Base-by-base conservation (phyloP, 2,888 invertebrate species). In the Stegophylla sp. region DNA sequence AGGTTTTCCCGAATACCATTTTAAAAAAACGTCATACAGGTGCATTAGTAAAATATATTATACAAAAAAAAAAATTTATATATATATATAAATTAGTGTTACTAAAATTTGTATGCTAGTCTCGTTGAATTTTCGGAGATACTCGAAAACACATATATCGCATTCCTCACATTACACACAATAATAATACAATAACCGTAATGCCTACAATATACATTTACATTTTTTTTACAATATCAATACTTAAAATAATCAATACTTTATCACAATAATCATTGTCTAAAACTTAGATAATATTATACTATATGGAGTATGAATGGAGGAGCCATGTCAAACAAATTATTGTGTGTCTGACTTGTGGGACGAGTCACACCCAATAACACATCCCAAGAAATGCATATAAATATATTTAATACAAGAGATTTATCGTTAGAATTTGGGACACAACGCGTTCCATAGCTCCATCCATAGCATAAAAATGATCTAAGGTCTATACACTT, bases 61-160 rank as follows among this genome's bases (percentile, higher is more conserved):
- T 3, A 10, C n/a, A 53, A 53, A 5, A 34, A 10, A 45, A 45
- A 9, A 45, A 45, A 53, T 53, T 20, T 20, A 56, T 20, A 34
- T n/a, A n/a, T n/a, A 56, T 56, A 56, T 20, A 20, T 20, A 12
- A 56, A 23, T 48, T 48, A 66, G 43, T 45, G 23, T 15, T 45
- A 45, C 17, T 64, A 64, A 13, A 66, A 4, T 28, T 28, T n/a
- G n/a, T 56, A 56, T 20, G 10, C 10, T 56, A 56, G 20, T 69
- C 48, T 69, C 48, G 48, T 28, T 69, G 26, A 28, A 48, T 20
- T 51, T 66, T 69, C 23, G 10, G 67, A 69, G 67, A 69, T 69
- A 48, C 48, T 48, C n/a, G 26, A 69, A 34, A 5, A 15, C 45
- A 51, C 12, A 12, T 15, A 26, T n/a, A n/a, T 69, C 28, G 48